Conservation (phyloP, 2,113 vertebrate genomes). For the Oryzias curvinotus region DNA sequence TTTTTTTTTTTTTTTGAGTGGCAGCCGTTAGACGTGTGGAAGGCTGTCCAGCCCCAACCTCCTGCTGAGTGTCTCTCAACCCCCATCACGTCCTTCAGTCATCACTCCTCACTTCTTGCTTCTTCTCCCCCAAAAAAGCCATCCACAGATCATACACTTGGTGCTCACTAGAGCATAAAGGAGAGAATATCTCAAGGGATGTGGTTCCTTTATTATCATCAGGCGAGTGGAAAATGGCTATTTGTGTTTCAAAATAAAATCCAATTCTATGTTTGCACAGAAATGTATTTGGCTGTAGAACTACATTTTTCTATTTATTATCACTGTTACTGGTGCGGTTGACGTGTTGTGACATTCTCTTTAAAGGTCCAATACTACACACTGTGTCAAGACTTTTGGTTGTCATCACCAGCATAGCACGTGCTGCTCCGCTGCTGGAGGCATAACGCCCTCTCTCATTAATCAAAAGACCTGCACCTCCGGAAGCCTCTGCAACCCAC, state of each 20-base stretch:
- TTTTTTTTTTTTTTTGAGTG: conserved; percentile 66
- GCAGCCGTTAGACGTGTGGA: conserved; percentile 82
- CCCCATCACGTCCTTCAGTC: conserved; percentile 65
- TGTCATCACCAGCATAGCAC: conserved; percentile 51
- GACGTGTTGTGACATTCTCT: conserved; percentile 22
- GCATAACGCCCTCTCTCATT: conserved; percentile 67
- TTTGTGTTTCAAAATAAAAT: not conserved
- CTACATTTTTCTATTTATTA: not conserved
- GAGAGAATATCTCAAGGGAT: conserved; percentile 24
- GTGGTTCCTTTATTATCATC: conserved; percentile 10
- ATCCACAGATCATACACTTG: conserved; percentile 48
- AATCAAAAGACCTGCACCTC: conserved; percentile 64
- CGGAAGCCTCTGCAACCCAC: conserved; percentile 65
- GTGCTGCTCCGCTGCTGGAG: conserved; percentile 53
- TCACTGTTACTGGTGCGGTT: not conserved
- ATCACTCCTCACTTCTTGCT: conserved; percentile 33
- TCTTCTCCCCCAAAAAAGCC: conserved; percentile 21
- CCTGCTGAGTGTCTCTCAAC: conserved; percentile 69
- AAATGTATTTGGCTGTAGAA: not conserved
- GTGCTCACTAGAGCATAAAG: conserved; percentile 60
- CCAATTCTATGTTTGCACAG: conserved; percentile 3
- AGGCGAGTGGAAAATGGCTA: not conserved
- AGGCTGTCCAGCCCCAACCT: conserved; percentile 70
- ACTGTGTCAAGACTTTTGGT: conserved; percentile 30
- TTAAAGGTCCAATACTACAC: conserved; percentile 13